Base-by-base conservation (phyloP, 2,888 invertebrate species). In the Gastracanthus pulcherrimus region DNA sequence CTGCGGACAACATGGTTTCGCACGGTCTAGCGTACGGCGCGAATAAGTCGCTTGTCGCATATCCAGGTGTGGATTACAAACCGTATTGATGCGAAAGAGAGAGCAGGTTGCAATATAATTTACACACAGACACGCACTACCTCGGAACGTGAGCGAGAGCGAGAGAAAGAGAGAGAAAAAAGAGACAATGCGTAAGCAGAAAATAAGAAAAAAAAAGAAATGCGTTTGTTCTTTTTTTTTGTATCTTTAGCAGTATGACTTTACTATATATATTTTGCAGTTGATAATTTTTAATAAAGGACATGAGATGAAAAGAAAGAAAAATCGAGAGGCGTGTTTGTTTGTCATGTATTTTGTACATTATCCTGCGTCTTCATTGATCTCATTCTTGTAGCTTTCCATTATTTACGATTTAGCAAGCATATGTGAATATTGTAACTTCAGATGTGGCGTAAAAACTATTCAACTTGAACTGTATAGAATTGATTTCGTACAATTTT, bases 61-160 rank as follows among this genome's bases (percentile, higher is more conserved):
- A 86, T 86, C 80, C 85, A 80, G 84, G 87, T 85, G 85, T 87
- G 86, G 87, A 86, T 87, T 88, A 88, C 84, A 83, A 81, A 80
- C 66, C 71, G 78, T 78, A 78, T 83, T 83, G 81, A 81, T 51
- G 62, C 74, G 67, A 62, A 34, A 80, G 36, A 31, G 55, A 26
- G 55, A 76, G 55, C 70, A 31, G 70, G 76, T 76, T 78, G 58
- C 62, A 77, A 62, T 82, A 80, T 45, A 62, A 76, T 76, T 76
- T 51, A 76, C n/a, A n/a, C n/a, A n/a, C n/a, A 23, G 7, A 55
- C 55, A 51, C 51, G 26, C 58, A 67, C 71, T 76, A 82, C 79
- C 51, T 74, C 77, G 66, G 71, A 76, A 76, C 67, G 38, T 31
- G 76, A 60, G 69, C 74, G 72, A 31, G 66, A 66, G 70, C 16